Evolutionary conservation across 2,888 invertebrate genomes (phyloP).

Genomic region (Selenia dentaria): DNA sequence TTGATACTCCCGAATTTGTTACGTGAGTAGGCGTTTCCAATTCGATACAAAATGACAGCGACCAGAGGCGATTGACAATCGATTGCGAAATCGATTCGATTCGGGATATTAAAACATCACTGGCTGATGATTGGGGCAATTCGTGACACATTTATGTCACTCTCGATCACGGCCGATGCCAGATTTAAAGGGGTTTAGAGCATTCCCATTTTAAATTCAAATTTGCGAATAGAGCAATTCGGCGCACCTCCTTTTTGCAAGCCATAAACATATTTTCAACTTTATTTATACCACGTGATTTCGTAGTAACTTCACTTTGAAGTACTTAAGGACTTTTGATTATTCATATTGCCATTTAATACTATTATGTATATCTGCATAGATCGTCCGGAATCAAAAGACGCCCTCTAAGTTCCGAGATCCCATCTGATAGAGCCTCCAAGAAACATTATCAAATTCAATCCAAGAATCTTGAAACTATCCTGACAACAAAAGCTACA

Average conservation of each 20-base stretch:
- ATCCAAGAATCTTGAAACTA: constrained; percentile 11
- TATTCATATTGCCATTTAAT: too few species aligned
- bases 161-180: constrained; percentile 25
- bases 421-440: too few species aligned
- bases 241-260: constrained; percentile 8
- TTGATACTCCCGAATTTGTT: constrained; percentile 9
- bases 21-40: constrained; percentile 22
- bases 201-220: constrained; percentile 25
- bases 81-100: constrained; percentile 44
- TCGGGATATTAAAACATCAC: constrained; percentile 43
- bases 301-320: not conserved
- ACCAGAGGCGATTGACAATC: constrained; percentile 40
- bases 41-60: constrained; percentile 35
- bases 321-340: too few species aligned
- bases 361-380: too few species aligned
- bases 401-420: too few species aligned
- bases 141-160: constrained; percentile 40
- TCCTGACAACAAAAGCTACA: constrained; percentile 24
- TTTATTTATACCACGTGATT: not conserved
- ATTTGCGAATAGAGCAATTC: constrained; percentile 15
- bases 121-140: constrained; percentile 39
- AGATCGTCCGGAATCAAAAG: too few species aligned
- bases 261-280: constrained; percentile 4
- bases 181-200: constrained; percentile 31
- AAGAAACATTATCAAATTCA: constrained; percentile 6